These are phyloP conservation scores for Petroica traversi DNA, from an alignment of 2,113 vertebrate species.

Conservation along the genomic window DNA sequence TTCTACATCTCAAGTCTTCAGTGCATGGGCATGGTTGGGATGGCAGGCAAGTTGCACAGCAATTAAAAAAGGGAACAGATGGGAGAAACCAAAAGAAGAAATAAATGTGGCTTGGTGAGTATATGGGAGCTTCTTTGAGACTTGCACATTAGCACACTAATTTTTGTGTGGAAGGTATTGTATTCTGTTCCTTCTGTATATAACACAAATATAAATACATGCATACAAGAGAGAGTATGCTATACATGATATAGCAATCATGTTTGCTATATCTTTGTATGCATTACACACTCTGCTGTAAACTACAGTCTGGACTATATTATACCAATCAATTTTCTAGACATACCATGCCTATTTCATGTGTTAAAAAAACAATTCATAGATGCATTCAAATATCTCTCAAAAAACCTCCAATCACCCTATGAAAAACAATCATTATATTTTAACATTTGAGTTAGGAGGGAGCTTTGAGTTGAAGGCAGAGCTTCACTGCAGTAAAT, in stretches of 20 bases:
- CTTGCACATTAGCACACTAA: background rate
- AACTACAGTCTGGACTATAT: background rate
- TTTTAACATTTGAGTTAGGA: background rate
- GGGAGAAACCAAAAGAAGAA: background rate
- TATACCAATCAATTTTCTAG: background rate
- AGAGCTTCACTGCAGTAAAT: background rate
- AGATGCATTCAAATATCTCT: background rate
- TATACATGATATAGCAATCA: background rate
- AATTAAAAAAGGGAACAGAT: background rate
- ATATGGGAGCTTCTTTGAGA: background rate
- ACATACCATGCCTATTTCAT: background rate
- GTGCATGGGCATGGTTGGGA: background rate
- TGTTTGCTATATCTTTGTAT: background rate
- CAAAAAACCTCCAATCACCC: rapidly evolving
- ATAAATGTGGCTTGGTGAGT: background rate
- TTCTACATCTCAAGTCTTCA: background rate
- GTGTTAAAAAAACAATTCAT: background rate
- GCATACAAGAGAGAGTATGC: background rate
- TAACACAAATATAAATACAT: background rate
- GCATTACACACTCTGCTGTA: background rate
- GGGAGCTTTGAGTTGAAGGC: background rate
- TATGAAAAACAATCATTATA: background rate
- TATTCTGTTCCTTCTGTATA: background rate
- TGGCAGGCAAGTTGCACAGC: background rate
- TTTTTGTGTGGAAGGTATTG: background rate